phyloP scores from a whole-genome alignment of 2,797 vertebrate species.

The Anas acuta region DNA sequence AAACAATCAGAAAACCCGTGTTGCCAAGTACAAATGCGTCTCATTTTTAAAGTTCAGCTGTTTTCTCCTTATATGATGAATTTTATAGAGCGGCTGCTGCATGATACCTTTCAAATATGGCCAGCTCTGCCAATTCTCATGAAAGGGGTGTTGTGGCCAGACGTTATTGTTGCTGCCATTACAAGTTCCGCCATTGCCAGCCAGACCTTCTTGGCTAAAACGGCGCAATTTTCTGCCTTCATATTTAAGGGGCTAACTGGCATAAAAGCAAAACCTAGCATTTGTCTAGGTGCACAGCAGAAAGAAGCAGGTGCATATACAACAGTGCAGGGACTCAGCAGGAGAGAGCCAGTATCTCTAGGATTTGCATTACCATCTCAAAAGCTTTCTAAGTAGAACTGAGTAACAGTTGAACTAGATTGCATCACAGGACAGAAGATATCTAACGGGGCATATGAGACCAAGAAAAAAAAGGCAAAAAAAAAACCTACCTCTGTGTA shows the following conservation, averaged over 20 bases:
- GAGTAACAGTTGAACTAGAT: not conserved
- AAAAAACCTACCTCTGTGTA: not conserved
- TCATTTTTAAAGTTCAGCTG: constrained; percentile 51
- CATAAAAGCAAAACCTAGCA: not conserved
- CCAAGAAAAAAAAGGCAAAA: not conserved
- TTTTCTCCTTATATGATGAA: not conserved
- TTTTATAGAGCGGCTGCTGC: not conserved
- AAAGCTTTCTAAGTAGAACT: not conserved
- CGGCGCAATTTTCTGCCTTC: constrained; percentile 3
- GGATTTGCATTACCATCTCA: not conserved
- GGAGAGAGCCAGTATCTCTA: not conserved
- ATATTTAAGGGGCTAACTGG: not conserved
- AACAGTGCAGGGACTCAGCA: not conserved
- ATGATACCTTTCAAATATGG: constrained; percentile 30
- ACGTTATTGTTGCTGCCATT: not conserved
- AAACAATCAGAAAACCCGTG: constrained; percentile 46
- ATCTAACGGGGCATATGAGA: not conserved
- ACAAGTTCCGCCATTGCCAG: not conserved
- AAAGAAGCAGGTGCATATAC: not conserved
- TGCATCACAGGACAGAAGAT: not conserved
- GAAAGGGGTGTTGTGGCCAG: not conserved
- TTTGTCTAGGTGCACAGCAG: not conserved
- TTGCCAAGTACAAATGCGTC: constrained; percentile 58
- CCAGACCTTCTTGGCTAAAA: constrained; percentile 2
- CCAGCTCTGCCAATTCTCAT: constrained; percentile 3